Conservation (phyloP, 2,113 vertebrate genomes). For the Zosterops borbonicus region DNA sequence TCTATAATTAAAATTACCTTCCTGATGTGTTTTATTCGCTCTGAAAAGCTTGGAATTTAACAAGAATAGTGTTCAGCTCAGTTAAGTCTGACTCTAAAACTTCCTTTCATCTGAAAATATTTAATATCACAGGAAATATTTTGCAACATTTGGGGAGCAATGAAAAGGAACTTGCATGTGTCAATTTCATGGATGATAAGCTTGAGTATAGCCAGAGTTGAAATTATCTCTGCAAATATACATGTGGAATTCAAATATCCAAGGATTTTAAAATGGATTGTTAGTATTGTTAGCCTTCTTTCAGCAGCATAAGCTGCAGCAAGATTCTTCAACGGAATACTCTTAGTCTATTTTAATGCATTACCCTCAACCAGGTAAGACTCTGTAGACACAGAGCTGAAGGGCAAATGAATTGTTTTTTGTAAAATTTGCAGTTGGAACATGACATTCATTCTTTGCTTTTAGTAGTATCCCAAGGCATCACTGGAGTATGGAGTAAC, state of each 20-base stretch:
- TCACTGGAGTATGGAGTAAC: background rate
- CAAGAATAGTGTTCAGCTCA: background rate
- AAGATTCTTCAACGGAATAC: background rate
- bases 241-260: background rate
- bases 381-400: background rate
- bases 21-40: background rate
- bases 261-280: background rate
- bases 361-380: background rate
- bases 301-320: background rate
- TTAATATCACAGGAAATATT: background rate
- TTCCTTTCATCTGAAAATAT: background rate
- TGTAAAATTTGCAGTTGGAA: background rate
- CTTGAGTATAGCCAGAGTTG: background rate
- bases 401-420: background rate
- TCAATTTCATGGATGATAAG: background rate
- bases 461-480: background rate
- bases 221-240: background rate
- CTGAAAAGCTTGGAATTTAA: background rate
- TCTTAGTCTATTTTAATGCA: background rate
- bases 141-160: background rate
- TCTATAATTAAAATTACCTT: slow-evolving; percentile 5
- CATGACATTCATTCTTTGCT: background rate
- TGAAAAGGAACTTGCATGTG: background rate
- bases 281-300: background rate
- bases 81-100: background rate